Conservation (phyloP, 2,797 vertebrate genomes). For the Urophycis tenuis region DNA sequence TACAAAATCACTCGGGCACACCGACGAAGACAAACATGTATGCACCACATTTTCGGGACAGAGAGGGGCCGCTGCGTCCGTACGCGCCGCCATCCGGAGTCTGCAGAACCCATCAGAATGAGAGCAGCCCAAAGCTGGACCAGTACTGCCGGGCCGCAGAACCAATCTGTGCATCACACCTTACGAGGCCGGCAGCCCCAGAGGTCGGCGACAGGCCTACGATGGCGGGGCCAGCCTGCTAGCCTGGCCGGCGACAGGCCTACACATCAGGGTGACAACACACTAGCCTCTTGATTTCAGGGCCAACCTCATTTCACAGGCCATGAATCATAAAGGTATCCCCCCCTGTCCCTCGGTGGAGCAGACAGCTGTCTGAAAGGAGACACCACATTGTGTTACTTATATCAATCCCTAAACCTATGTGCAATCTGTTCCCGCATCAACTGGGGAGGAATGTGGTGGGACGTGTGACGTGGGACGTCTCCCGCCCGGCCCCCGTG, state of each 20-base stretch:
- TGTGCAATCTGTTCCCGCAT: conserved; percentile 62
- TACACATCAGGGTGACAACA: conserved; percentile 37
- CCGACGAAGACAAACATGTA: no score
- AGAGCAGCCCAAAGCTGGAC: neutral
- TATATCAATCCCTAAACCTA: conserved; percentile 63
- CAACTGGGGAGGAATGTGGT: conserved; percentile 42
- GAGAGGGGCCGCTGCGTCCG: no score
- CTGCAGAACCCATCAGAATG: no score
- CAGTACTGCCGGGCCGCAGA: no score
- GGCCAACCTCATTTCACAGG: conserved; percentile 65
- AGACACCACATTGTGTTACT: conserved; percentile 78
- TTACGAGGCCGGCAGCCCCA: neutral
- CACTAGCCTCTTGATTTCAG: conserved; percentile 38
- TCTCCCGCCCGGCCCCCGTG: conserved; percentile 29
- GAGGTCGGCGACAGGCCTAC: neutral
- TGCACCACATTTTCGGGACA: no score
- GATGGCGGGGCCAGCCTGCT: neutral
- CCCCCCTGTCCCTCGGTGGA: conserved; percentile 55
- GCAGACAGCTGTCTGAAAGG: conserved; percentile 76
- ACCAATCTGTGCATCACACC: neutral
- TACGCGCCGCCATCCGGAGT: no score
- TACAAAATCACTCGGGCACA: no score
- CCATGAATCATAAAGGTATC: conserved; percentile 68
- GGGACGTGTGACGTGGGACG: conserved; percentile 35
- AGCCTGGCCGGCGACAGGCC: neutral